Evolutionary conservation across 2,113 vertebrate species (phyloP), one percentile per base, ranked within the genome.

Genomic region (Macrotus californicus): DNA sequence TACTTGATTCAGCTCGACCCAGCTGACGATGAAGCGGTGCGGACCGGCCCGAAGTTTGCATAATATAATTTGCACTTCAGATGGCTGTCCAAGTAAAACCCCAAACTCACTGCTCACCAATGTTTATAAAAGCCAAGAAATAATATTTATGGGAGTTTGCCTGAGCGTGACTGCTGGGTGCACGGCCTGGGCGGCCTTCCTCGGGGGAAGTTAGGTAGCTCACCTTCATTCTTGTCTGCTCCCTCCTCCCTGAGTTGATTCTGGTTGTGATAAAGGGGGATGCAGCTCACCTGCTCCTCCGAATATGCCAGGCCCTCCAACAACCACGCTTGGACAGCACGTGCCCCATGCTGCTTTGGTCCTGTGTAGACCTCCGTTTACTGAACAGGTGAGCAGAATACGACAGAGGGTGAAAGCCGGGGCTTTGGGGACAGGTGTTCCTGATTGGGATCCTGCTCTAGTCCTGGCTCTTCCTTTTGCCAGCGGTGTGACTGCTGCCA

Each of bases 291-390:
- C 72, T 73, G 66, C 41, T 26, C 56, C 66, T 48, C 48, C 22
- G 59, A 46, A 7, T 29, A 26, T 75, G 36, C 18, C 34, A 36
- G 54, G 5, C 22, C 22, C 56, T 56, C 48, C 72, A 43, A 50
- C 46, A 66, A 14, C 61, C 43, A 48, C 18, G 6, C 10, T 31
- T 29, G 67, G 69, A 12, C 3, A 6, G 7, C 50, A 5, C 0
- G 2, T 16, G 43, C 26, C 16, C 21, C 0, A 1, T 5, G 24
- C 12, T 61, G 11, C 2, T 69, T 21, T 24, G 34, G 36, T 18
- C 0, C 48, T 39, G 46, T 41, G 66, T 29, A 29, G 76, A 41
- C 5, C 75, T 81, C 31, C 31, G 1, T 54, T 83, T 15, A 36
- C 41, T 1, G 12, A 81, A 15, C 12, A 18, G 18, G 13, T 21